A percentile compares a stretch with the other conserved stretches of the same genome.
These are phyloP conservation scores for Odocoileus virginianus DNA, from an alignment of 2,113 vertebrate species.

Conservation along the genomic window DNA sequence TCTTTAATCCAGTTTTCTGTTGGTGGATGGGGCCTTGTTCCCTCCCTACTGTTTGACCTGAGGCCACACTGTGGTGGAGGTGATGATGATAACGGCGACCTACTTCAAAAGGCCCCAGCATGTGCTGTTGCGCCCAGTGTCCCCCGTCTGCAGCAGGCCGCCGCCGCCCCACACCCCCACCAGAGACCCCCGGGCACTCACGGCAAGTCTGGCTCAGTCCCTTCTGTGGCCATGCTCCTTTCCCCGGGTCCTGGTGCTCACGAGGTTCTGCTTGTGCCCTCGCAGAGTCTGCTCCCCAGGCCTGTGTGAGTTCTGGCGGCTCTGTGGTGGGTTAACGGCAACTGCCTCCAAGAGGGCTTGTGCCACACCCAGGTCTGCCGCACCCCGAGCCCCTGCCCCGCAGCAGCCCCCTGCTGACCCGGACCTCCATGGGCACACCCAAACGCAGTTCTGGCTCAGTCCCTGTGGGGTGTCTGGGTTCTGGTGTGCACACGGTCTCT, in stretches of 20 bases:
- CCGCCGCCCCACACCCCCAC: fast-evolving
- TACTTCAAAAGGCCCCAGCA: neutral
- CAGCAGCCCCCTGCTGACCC: neutral
- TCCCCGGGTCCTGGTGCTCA: neutral
- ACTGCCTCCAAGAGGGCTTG: neutral
- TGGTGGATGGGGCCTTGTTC: neutral
- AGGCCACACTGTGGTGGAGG: neutral
- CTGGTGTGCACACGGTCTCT: neutral
- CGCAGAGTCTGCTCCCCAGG: neutral
- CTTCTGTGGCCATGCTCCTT: neutral
- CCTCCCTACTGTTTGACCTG: neutral
- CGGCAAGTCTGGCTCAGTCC: neutral
- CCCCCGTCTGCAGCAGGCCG: neutral
- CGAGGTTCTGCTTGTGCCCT: neutral
- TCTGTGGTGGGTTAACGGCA: neutral
- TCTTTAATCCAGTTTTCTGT: neutral
- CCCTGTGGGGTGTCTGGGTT: neutral
- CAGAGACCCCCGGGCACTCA: neutral
- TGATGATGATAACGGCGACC: neutral
- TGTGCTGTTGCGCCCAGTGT: too few relatives aligned
- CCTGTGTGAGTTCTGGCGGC: fast-evolving
- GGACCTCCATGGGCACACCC: neutral
- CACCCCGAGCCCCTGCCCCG: neutral
- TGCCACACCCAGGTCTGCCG: neutral
- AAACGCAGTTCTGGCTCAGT: neutral